phyloP scores from a whole-genome alignment of 2,797 vertebrate genomes.

The Labeo calbasu region DNA sequence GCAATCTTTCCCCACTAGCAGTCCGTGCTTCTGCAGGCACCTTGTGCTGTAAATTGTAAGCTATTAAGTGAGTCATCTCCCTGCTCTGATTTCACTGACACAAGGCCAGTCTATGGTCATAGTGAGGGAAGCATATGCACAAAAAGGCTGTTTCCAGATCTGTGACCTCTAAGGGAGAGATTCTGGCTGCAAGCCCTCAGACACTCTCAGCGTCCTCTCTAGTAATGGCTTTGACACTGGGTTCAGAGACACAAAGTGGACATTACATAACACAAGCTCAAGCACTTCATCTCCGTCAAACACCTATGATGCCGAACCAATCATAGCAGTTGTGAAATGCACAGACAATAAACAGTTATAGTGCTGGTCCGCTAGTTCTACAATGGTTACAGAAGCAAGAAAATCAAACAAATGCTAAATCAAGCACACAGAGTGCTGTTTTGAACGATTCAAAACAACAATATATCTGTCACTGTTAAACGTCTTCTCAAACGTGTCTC shows the following conservation, averaged over 20 bases:
- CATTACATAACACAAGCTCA: conserved; percentile 47
- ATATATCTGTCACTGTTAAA: conserved; percentile 24
- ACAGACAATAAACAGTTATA: conserved; percentile 42
- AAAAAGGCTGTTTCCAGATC: conserved; percentile 41
- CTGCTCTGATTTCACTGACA: conserved; percentile 18
- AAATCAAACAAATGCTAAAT: conserved; percentile 40
- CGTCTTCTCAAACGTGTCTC: conserved; percentile 14
- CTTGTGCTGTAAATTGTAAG: conserved; percentile 5
- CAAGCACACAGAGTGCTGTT: conserved; percentile 30
- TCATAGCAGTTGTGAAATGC: conserved; percentile 15
- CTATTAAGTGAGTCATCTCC: conserved; percentile 36
- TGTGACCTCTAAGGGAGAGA: conserved; percentile 39
- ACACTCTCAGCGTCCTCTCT: conserved; percentile 51
- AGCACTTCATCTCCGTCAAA: conserved; percentile 46
- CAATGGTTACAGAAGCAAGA: conserved; percentile 27
- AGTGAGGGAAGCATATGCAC: conserved; percentile 10
- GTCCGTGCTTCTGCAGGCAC: background rate
- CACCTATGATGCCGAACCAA: conserved; percentile 34
- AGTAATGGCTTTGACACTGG: conserved; percentile 60
- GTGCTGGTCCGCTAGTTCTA: conserved; percentile 32
- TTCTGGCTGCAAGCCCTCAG: conserved; percentile 39
- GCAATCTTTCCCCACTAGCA: background rate
- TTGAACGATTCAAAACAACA: conserved; percentile 11
- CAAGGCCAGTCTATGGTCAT: conserved; percentile 29
- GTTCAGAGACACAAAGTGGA: conserved; percentile 60